Percentiles rank a stretch among this genome's conserved stretches.
phyloP scores from a whole-genome alignment of 2,888 invertebrate species.

The Tenthredo amoena region DNA sequence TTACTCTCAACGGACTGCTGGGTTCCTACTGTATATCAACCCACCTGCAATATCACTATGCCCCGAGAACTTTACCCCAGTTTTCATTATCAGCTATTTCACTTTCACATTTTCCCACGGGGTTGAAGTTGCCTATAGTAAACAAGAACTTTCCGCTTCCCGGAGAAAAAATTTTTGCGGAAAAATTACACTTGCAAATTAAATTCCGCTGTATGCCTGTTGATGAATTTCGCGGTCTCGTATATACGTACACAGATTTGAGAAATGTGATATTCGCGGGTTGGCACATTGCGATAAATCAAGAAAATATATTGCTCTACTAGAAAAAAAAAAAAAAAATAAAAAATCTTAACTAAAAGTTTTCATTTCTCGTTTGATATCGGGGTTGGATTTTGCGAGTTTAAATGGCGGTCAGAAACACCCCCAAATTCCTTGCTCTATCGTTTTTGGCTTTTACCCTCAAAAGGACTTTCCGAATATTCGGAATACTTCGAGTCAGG shows the following conservation, averaged over 20 bases:
- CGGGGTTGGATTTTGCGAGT: too few relatives aligned
- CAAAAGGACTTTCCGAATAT: background rate
- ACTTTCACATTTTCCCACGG: slow-evolving; percentile 13
- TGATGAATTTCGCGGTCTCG: background rate
- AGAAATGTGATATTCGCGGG: background rate
- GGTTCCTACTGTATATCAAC: background rate
- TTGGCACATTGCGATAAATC: background rate
- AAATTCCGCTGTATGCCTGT: background rate
- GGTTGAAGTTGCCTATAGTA: background rate
- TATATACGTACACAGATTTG: background rate
- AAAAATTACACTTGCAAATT: slow-evolving; percentile 13
- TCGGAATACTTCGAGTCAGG: background rate
- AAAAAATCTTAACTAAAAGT: background rate
- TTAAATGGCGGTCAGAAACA: background rate
- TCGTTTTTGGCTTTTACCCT: slow-evolving; percentile 13
- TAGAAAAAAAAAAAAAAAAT: background rate
- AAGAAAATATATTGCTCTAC: background rate
- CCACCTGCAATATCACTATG: slow-evolving; percentile 2
- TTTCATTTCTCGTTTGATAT: background rate
- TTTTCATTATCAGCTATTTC: slow-evolving; percentile 34
- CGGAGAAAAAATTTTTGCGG: background rate
- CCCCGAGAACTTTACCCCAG: slow-evolving; percentile 7
- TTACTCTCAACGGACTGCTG: slow-evolving; percentile 1
- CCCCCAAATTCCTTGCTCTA: background rate
- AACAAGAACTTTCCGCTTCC: background rate